Evolutionary conservation across 2,113 vertebrate species (phyloP).

Genomic region (Tenebrosternarchus preto): DNA sequence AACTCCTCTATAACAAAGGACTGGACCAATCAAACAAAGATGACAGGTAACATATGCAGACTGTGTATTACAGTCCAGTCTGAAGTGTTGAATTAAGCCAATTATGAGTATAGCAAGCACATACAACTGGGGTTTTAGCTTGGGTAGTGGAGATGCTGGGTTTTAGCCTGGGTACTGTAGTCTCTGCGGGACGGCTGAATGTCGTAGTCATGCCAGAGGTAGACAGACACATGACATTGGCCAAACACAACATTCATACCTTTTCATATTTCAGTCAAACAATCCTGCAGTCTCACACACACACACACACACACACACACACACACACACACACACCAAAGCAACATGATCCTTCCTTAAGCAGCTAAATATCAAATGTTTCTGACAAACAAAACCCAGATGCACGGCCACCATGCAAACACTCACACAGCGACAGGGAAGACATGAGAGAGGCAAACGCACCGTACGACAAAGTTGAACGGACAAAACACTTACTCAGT

Average conservation of each 20-base stretch:
- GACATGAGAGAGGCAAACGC: background rate
- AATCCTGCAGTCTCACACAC: background rate
- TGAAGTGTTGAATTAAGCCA: background rate
- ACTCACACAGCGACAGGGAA: background rate
- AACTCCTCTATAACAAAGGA: background rate
- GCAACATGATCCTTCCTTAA: background rate
- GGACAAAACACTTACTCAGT: background rate
- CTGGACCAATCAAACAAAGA: background rate
- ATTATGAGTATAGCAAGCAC: background rate
- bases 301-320: too few species aligned
- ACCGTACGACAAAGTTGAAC: background rate
- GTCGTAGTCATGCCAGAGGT: too few species aligned
- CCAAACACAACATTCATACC: background rate
- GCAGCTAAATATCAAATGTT: background rate
- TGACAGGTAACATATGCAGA: background rate
- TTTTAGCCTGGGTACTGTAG: background rate
- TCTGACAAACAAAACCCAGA: background rate
- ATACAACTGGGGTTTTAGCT: background rate
- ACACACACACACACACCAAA: background rate
- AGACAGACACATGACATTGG: background rate
- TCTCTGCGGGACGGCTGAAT: background rate
- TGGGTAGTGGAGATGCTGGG: too few species aligned
- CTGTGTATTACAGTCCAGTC: slow-evolving; percentile 9
- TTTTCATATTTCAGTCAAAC: background rate
- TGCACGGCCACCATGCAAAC: background rate